Evolutionary conservation across 2,113 vertebrate species (phyloP).

Genomic region (Cygnus buccinator): DNA sequence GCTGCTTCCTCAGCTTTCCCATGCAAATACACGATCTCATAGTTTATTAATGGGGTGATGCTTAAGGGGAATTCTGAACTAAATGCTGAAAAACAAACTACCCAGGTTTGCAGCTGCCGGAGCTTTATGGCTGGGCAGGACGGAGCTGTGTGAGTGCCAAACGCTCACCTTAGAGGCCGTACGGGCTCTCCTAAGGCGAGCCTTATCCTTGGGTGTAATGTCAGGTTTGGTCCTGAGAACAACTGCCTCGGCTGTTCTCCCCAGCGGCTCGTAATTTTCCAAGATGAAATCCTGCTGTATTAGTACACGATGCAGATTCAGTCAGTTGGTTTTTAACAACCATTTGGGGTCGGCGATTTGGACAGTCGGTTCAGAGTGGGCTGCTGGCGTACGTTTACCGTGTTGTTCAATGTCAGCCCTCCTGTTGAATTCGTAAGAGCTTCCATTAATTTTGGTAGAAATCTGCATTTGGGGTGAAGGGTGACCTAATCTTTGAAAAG

Average conservation of each 20-base stretch:
- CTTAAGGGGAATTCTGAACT: background rate
- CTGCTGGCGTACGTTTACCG: background rate
- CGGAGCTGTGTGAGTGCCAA: background rate
- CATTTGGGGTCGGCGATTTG: background rate
- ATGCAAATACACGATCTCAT: background rate
- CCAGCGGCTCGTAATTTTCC: background rate
- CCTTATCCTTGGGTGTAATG: background rate
- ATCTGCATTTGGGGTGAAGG: slow-evolving; percentile 31
- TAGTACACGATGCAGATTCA: background rate
- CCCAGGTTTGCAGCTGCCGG: background rate
- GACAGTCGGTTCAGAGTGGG: background rate
- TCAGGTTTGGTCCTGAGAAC: slow-evolving; percentile 5
- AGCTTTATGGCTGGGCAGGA: background rate
- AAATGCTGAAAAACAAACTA: background rate
- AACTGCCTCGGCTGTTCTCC: background rate
- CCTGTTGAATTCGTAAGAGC: background rate
- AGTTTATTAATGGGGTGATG: background rate
- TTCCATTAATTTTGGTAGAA: slow-evolving; percentile 42
- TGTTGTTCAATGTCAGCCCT: background rate
- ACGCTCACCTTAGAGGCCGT: background rate
- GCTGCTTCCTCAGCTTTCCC: background rate
- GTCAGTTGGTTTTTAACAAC: background rate
- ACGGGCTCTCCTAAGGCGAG: background rate
- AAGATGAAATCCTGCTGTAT: background rate
- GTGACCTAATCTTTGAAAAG: slow-evolving; percentile 60